A percentile compares a stretch with the other conserved stretches of the same genome.
phyloP scores from a whole-genome alignment of 92 coral and sea anemone genomes.

The Chrysogorgia sp. region DNA sequence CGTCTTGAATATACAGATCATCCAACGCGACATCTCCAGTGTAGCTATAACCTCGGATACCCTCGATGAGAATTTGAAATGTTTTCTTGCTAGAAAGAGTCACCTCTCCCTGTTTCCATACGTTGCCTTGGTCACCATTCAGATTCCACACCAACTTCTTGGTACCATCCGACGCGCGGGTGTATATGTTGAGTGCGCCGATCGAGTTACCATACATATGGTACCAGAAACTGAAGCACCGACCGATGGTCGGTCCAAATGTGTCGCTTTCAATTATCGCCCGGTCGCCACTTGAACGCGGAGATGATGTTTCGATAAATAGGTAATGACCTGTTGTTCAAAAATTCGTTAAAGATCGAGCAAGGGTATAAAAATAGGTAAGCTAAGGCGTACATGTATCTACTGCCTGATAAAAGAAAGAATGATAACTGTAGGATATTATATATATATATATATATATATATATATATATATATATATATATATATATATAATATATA shows the following conservation, averaged over 20 bases:
- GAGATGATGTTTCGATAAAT: constrained; percentile 91
- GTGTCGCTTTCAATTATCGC: constrained; percentile 82
- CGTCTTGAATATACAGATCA: constrained; percentile 71
- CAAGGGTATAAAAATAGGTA: no score
- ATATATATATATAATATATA: no score
- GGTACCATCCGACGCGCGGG: constrained; percentile 1
- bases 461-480: no score
- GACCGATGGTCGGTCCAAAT: constrained; percentile 77
- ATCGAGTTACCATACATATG: constrained; percentile 95
- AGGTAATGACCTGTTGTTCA: constrained; percentile 84
- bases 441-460: no score
- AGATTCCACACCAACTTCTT: constrained; percentile 17
- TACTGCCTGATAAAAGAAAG: no score
- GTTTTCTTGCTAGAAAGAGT: constrained; percentile 65
- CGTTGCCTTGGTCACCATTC: constrained; percentile 85
- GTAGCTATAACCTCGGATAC: constrained; percentile 80
- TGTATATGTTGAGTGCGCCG: constrained; percentile 77
- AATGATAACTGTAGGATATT: no score
- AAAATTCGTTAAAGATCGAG: no score
- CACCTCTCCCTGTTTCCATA: constrained; percentile 87
- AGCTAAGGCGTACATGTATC: no score
- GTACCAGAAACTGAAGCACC: constrained; percentile 95
- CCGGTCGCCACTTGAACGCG: constrained; percentile 78
- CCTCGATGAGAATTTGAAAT: constrained; percentile 83
- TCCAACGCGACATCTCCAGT: constrained; percentile 90